These are phyloP conservation scores for Phymanthus crucifer DNA, from an alignment of 92 coral and sea anemone genomes.

Conservation along the genomic window DNA sequence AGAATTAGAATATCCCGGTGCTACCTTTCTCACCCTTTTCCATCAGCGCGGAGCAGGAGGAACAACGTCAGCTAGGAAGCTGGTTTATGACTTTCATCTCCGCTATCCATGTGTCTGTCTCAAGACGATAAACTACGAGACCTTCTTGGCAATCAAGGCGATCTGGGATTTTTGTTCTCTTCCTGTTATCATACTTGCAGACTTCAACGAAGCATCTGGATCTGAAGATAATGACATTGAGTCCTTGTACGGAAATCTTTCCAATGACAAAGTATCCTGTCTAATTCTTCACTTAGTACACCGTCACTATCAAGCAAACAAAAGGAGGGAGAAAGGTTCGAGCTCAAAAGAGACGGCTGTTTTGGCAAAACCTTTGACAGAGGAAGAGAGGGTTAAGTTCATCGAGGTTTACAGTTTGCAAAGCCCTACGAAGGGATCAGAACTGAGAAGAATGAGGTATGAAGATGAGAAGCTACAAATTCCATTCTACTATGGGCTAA, in stretches of 20 bases:
- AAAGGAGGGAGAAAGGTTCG: neutral
- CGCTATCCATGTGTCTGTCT: conserved; percentile 65
- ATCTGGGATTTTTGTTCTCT: conserved; percentile 46
- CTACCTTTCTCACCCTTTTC: conserved; percentile 38
- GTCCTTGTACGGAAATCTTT: conserved; percentile 42
- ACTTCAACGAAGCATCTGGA: conserved; percentile 44
- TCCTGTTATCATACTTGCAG: conserved; percentile 57
- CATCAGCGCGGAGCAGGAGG: conserved; percentile 80
- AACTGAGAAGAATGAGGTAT: conserved; percentile 9
- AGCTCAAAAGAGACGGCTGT: conserved; percentile 16
- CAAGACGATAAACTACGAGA: conserved; percentile 36
- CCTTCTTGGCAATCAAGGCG: conserved; percentile 44
- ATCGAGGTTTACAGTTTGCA: conserved; percentile 38
- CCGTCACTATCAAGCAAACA: conserved; percentile 3
- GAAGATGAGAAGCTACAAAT: conserved; percentile 44
- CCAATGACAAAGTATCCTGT: conserved; percentile 62
- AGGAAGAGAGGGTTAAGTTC: conserved; percentile 24
- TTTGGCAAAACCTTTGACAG: conserved; percentile 44
- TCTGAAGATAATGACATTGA: conserved; percentile 54
- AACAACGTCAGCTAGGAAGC: conserved; percentile 60
- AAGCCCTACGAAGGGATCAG: conserved; percentile 7
- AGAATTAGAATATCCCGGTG: conserved; percentile 38
- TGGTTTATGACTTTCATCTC: conserved; percentile 57
- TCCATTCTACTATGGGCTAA: conserved; percentile 61
- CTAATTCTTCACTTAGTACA: conserved; percentile 49